Percentiles rank a stretch among this genome's conserved stretches.
Conservation (phyloP, 2,797 vertebrate species). For the Ciconia nigra region DNA sequence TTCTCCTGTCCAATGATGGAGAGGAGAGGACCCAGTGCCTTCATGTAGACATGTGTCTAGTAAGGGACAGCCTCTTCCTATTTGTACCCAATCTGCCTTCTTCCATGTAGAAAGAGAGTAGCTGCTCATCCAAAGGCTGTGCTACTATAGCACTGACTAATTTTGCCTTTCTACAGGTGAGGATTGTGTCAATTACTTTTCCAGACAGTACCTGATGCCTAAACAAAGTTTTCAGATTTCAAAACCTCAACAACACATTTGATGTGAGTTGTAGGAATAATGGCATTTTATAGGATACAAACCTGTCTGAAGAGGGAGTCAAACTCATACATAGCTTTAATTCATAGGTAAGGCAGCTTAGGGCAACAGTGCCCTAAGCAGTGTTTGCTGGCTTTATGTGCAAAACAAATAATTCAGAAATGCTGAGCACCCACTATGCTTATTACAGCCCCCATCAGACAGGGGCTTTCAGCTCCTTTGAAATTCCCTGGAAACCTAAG, state of each 20-base stretch:
- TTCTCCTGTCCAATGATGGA: neutral
- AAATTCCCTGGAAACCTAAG: neutral
- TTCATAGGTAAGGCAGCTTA: neutral
- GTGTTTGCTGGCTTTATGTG: neutral
- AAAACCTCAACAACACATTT: neutral
- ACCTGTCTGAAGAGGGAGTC: neutral
- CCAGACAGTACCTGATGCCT: neutral
- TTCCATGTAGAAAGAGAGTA: neutral
- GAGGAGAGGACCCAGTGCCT: neutral
- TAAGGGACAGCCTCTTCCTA: neutral
- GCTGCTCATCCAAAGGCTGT: neutral
- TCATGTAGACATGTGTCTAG: neutral
- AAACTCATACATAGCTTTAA: neutral
- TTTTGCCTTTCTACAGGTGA: neutral
- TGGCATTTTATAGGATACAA: neutral
- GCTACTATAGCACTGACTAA: neutral
- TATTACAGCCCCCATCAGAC: neutral
- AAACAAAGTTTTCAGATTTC: neutral
- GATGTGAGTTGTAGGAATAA: neutral
- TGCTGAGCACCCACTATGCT: neutral
- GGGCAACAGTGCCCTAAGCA: neutral
- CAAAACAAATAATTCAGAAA: neutral
- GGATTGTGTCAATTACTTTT: neutral
- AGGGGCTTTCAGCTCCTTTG: neutral
- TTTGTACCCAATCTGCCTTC: neutral